Conservation (phyloP, 2,888 invertebrate genomes). For the Coelinius sp. region DNA sequence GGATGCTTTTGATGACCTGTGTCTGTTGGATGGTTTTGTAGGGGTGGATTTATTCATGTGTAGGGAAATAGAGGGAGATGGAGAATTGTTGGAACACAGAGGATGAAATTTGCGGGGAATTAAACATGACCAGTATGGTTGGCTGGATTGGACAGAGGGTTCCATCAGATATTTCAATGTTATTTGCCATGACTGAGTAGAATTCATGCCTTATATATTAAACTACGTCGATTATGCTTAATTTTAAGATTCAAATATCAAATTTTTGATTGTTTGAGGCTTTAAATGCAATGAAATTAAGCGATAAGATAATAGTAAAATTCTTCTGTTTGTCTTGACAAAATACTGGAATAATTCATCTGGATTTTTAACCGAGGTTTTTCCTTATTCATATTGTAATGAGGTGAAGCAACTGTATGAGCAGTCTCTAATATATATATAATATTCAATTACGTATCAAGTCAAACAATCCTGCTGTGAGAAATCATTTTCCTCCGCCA, state of each 20-base stretch:
- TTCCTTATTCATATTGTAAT: too few relatives aligned
- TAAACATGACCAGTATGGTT: conserved; percentile 56
- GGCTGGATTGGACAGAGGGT: not conserved
- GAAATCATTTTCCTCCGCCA: conserved; percentile 48
- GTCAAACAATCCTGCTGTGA: conserved; percentile 69
- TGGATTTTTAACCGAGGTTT: conserved; percentile 68
- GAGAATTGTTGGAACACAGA: not conserved
- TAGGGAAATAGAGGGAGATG: conserved; percentile 10
- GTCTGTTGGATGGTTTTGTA: not conserved
- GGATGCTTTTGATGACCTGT: conserved; percentile 3
- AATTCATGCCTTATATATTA: not conserved
- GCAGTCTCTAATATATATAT: conserved; percentile 58
- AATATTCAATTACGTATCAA: conserved; percentile 70
- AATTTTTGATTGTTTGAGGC: not conserved
- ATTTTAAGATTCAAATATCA: not conserved
- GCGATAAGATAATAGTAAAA: conserved; percentile 1
- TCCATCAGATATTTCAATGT: not conserved
- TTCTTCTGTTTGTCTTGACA: not conserved
- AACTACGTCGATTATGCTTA: not conserved
- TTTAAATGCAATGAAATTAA: conserved; percentile 2
- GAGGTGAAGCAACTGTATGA: too few relatives aligned
- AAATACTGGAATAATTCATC: conserved; percentile 26
- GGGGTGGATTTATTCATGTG: not conserved
- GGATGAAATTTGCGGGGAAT: conserved; percentile 56
- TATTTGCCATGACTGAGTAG: not conserved